phyloP scores from a whole-genome alignment of 2,113 vertebrate species.

The Eurypyga helias region DNA sequence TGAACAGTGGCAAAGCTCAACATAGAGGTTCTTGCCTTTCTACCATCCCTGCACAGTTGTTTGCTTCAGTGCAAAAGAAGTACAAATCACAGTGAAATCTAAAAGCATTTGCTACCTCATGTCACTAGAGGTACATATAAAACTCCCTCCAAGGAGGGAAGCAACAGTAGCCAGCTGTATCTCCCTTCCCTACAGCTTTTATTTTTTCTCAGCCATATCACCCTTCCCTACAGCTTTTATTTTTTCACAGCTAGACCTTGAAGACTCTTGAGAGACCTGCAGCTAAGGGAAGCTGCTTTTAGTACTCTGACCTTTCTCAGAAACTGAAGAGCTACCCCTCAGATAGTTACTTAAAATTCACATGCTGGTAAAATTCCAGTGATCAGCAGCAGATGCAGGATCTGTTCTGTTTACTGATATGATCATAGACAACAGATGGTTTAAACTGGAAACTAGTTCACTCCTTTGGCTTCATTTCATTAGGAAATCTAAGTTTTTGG shows the following conservation, averaged over 20 bases:
- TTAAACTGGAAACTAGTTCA: neutral
- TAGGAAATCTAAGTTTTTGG: neutral
- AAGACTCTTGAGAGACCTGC: neutral
- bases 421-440: neutral
- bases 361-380: neutral
- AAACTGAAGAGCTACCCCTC: neutral
- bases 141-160: neutral
- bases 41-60: neutral
- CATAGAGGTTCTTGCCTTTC: neutral
- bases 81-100: neutral
- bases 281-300: neutral
- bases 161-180: fast-evolving
- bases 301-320: neutral
- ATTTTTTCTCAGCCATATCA: neutral
- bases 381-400: neutral
- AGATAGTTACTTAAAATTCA: neutral
- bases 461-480: neutral
- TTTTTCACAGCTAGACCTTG: neutral
- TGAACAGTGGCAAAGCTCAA: neutral
- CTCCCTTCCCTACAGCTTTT: neutral
- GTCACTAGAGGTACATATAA: neutral
- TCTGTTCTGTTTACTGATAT: neutral
- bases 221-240: neutral
- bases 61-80: neutral
- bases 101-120: neutral